A percentile compares a stretch with the other conserved stretches of the same genome.
phyloP scores from a whole-genome alignment of 2,888 invertebrate species.

The Lissocephala sabroskyi region DNA sequence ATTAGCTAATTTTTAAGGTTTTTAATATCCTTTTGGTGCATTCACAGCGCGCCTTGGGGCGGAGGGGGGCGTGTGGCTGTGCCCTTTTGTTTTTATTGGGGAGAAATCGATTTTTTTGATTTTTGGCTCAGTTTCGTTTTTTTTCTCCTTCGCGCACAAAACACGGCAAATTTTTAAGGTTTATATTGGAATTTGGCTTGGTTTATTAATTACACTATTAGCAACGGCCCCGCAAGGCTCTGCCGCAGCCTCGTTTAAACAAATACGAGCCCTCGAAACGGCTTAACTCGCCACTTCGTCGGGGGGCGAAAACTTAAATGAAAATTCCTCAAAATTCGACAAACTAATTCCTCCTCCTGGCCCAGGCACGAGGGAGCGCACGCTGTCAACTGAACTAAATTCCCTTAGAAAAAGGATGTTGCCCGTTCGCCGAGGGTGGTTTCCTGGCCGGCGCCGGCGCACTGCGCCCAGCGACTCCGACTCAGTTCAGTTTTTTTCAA shows the following conservation, averaged over 20 bases:
- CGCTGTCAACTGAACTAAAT: conserved; percentile 60
- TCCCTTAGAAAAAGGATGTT: conserved; percentile 42
- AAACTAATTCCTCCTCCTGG: conserved; percentile 21
- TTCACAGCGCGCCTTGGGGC: no score
- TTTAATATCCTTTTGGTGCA: background rate
- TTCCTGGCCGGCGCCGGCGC: background rate
- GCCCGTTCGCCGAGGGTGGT: conserved; percentile 19
- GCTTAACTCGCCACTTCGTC: conserved; percentile 3
- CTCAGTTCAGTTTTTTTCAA: conserved; percentile 9
- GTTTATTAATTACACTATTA: no score
- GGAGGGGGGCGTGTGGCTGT: conserved; percentile 4
- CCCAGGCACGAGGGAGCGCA: conserved; percentile 48
- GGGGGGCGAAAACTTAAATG: conserved; percentile 10
- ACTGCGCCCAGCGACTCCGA: no score
- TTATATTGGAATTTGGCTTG: no score
- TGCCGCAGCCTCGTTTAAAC: no score
- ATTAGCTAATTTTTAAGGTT: background rate
- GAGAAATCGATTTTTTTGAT: conserved; percentile 54
- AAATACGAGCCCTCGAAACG: conserved; percentile 3
- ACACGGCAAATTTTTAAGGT: no score
- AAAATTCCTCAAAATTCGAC: conserved; percentile 2
- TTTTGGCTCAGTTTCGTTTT: conserved; percentile 24
- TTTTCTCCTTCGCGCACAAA: conserved; percentile 21
- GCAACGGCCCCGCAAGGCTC: no score
- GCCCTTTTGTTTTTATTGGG: conserved; percentile 54